phyloP scores from a whole-genome alignment of 2,888 invertebrate species.

The Sminthurides aquaticus region DNA sequence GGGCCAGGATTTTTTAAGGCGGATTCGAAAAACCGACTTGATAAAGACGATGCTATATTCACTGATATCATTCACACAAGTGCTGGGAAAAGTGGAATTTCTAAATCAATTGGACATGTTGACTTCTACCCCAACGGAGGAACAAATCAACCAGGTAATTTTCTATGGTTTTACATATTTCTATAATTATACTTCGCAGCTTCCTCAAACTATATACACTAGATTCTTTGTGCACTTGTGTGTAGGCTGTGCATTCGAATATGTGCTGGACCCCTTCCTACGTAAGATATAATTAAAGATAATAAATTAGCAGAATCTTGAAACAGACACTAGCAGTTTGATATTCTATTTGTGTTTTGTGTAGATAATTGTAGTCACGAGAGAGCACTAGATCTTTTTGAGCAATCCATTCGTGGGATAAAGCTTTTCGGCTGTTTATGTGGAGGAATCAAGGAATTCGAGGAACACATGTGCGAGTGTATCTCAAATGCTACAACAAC shows the following conservation, averaged over 20 bases:
- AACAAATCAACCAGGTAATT: constrained; percentile 12
- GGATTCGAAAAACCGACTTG: constrained; percentile 18
- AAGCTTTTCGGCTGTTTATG: constrained; percentile 7
- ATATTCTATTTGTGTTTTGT: not conserved
- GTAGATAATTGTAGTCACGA: constrained; percentile 13
- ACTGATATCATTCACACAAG: constrained; percentile 33
- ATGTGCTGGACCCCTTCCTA: constrained; percentile 14
- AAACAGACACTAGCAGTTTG: too few species aligned
- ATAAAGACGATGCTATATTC: constrained; percentile 29
- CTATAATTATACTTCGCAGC: too few species aligned
- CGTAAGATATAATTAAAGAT: not conserved
- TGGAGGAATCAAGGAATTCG: not conserved
- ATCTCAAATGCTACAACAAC: not conserved
- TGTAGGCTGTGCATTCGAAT: constrained; percentile 11
- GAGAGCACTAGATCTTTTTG: constrained; percentile 7
- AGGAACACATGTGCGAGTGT: not conserved
- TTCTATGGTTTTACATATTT: not conserved
- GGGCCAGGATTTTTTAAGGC: constrained; percentile 13
- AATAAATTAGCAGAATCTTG: too few species aligned
- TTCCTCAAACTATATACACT: too few species aligned
- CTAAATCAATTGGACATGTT: constrained; percentile 26
- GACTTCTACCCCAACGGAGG: constrained; percentile 33
- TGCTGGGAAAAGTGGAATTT: constrained; percentile 23
- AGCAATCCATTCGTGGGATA: constrained; percentile 9
- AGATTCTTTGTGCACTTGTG: too few species aligned